Evolutionary conservation across 2,113 vertebrate species (phyloP), one percentile per base, ranked within the genome.

Genomic region (Ranitomeya variabilis): DNA sequence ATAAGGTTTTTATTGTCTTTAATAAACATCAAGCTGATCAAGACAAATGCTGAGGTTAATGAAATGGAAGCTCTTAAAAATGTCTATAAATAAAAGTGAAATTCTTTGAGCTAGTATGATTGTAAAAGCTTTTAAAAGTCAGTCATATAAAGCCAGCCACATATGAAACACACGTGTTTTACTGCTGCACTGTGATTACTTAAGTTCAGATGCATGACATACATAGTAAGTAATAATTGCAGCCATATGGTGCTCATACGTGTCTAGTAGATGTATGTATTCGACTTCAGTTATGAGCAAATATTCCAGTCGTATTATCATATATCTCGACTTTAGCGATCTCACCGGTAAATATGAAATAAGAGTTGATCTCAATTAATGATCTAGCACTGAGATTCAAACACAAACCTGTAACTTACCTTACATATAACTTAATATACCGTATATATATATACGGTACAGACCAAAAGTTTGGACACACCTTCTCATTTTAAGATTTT

Each of bases 151-250:
- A 74, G 13, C 13, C 71, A 74, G 26, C 7, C 71, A 18, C 31
- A 74, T 74, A 74, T 74, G 71, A 74, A 45, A 45, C 71, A 74
- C 71, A 74, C 26, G 21, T 71, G 26, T 31, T 74, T 74, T 74
- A 18, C 45, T 74, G 31, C 31, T 74, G 71, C 71, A 74, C 71
- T 74, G 71, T 74, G 71, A 74, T 74, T 16, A 45, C 31, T 74
- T 74, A 74, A 74, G 71, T 18, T 26, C 71, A 74, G 71, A 74
- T 74, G 71, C 31, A 45, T 45, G 31, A 74, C 71, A 45, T 18
- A 31, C 69, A 71, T 71, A 31, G 26, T 31, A 31, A 45, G 31
- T 74, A 37, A 74, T 74, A 45, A 74, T 74, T 74, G 31, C 26
- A 45, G 13, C 71, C 71, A 74, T 74, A 74, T 45, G 71, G 31